Conservation (phyloP, 1,140 invertebrate species). For the Dinoponera quadriceps region DNA sequence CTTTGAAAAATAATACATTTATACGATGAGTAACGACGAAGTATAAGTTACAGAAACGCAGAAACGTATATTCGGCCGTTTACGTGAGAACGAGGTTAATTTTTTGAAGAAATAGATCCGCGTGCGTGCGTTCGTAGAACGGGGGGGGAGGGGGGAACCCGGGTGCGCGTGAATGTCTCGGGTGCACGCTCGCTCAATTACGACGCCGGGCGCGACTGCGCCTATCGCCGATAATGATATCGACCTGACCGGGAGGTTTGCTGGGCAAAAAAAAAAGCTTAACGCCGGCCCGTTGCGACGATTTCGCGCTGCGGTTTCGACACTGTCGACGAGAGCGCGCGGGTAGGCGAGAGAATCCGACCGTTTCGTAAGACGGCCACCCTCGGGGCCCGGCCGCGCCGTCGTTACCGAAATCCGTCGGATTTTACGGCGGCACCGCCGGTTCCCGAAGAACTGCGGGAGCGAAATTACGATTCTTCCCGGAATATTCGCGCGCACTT, state of each 20-base stretch:
- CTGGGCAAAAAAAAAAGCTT: slow-evolving; percentile 14
- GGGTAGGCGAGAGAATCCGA: slow-evolving; percentile 3
- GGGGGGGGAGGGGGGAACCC: background rate
- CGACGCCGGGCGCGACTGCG: background rate
- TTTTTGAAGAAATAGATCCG: background rate
- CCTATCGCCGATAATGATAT: slow-evolving; percentile 46
- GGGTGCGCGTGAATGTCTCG: background rate
- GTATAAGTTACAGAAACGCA: too few species aligned
- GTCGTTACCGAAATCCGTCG: slow-evolving; percentile 28
- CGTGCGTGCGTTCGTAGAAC: background rate
- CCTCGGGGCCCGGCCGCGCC: background rate
- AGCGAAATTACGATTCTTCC: slow-evolving; percentile 11
- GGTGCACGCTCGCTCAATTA: background rate
- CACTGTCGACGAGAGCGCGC: slow-evolving; percentile 11
- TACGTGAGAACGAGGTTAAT: too few species aligned
- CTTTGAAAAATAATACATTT: too few species aligned
- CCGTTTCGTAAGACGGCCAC: background rate
- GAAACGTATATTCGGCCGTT: too few species aligned
- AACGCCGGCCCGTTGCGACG: background rate
- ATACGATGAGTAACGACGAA: too few species aligned
- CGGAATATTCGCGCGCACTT: slow-evolving; percentile 27
- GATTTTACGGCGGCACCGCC: background rate
- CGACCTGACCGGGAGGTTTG: slow-evolving; percentile 32
- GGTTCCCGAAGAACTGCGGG: slow-evolving; percentile 6
- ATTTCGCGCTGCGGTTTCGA: slow-evolving; percentile 30